Percentiles rank a stretch among this genome's conserved stretches.
Evolutionary conservation across 2,888 invertebrate species (phyloP).

Genomic region (Limnephilus rhombicus): DNA sequence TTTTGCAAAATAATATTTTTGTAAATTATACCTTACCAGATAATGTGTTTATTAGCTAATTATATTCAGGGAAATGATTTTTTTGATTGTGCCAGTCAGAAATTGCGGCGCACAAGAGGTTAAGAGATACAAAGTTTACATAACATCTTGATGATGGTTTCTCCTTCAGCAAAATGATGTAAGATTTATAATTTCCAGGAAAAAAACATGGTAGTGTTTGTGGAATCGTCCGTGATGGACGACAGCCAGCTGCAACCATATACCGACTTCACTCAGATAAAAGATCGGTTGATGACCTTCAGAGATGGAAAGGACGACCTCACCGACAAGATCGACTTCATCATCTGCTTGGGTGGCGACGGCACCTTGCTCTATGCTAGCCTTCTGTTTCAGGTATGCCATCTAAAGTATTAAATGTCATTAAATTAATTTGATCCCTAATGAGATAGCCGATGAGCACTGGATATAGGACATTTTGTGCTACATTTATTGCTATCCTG

Average conservation of each 20-base stretch:
- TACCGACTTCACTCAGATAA: slow-evolving; percentile 85
- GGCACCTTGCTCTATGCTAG: slow-evolving; percentile 98
- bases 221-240: slow-evolving; percentile 93
- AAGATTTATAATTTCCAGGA: slow-evolving; percentile 78
- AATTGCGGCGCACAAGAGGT: not conserved
- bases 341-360: slow-evolving; percentile 97
- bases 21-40: too few species aligned
- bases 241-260: slow-evolving; percentile 88
- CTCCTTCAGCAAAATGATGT: not conserved
- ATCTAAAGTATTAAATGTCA: not conserved
- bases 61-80: too few species aligned
- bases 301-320: slow-evolving; percentile 95
- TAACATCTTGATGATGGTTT: not conserved
- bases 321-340: slow-evolving; percentile 97
- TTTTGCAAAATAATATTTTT: too few species aligned
- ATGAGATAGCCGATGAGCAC: not conserved
- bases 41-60: too few species aligned
- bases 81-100: too few species aligned
- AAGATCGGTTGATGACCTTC: slow-evolving; percentile 91
- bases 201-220: slow-evolving; percentile 97
- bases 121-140: not conserved
- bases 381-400: slow-evolving; percentile 86
- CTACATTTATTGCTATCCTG: not conserved
- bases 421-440: slow-evolving; percentile 67
- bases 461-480: not conserved